Conservation (phyloP, 2,113 vertebrate species). For the Etia nguti region DNA sequence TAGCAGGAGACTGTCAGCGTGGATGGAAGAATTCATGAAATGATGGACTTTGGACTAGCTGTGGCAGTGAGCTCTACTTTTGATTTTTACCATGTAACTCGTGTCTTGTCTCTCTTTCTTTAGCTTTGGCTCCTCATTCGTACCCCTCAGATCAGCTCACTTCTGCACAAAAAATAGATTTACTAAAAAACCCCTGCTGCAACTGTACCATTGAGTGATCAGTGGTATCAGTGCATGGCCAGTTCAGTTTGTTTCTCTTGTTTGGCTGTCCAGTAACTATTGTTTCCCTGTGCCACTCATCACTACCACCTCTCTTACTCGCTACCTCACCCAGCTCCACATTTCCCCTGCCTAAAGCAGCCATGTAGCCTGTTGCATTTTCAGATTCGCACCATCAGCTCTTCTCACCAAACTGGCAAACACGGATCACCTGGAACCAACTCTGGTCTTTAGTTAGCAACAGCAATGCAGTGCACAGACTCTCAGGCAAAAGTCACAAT, state of each 20-base stretch:
- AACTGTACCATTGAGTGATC: neutral
- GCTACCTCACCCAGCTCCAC: neutral
- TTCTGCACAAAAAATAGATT: no score
- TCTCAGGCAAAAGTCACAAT: neutral
- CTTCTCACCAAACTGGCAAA: neutral
- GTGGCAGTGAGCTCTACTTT: neutral
- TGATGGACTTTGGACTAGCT: neutral
- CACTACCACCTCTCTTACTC: neutral
- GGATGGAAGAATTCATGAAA: neutral
- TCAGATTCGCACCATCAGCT: neutral
- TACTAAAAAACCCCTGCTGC: neutral
- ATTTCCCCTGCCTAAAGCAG: neutral
- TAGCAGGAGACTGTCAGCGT: neutral
- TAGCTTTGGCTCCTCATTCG: neutral
- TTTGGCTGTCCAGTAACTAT: neutral
- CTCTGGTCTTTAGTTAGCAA: neutral
- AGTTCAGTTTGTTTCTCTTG: no score
- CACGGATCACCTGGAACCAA: neutral
- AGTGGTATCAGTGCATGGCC: neutral
- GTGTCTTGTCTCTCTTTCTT: neutral
- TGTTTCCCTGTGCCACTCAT: neutral
- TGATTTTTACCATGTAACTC: neutral
- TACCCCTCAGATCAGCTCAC: neutral
- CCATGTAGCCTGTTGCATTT: neutral
- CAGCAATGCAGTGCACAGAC: neutral